Base-by-base conservation (phyloP, 2,113 vertebrate species). In the Mobula hypostoma region DNA sequence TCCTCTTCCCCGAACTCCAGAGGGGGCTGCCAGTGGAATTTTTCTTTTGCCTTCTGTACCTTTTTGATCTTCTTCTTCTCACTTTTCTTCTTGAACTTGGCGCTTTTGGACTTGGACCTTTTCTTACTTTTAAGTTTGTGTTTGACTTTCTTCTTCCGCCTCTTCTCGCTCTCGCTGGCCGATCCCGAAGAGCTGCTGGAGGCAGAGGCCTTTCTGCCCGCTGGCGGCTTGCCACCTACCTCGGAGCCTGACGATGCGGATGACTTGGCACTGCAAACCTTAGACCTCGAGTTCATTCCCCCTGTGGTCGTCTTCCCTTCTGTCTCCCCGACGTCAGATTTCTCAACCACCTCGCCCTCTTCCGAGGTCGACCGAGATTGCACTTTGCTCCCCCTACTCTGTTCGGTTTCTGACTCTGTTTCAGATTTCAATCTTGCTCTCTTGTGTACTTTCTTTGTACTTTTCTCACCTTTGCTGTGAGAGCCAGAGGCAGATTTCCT, bases 1-100 rank as follows among this genome's bases (percentile, higher is more conserved):
- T 98, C 98, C 68, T 99, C 99, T 6, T 99, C 99, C 2, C 97
- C 99, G 12, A 98, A 99, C 95, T 99, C 99, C 5, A 99, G 95
- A 0, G 99, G 99, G 7, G 99, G 99, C 95, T 99, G 98, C 99
- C 99, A 99, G 78, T 98, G 98, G 94, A 99, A 99, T 0, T 95
- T 96, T 94, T 98, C 98, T 94, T 98, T 99, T 94, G 96, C 97
- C 94, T 98, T 99, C 88, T 97, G 98, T 94, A 96, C 96, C 96
- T 98, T 98, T 95, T 98, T 99, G 2, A 97, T 97, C 94, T 98
- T 98, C 95, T 98, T 99, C 1, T 96, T 95, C 96, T 98, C 99
- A 0, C 95, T 95, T 94, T 97, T 98, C 78, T 97, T 97, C 95
- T 97, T 96, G 94, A 96, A 76, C 94, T 95, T 90, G 92, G 32